These are phyloP conservation scores for Criorhina ranunculi DNA, from an alignment of 2,888 invertebrate species.

Conservation along the genomic window DNA sequence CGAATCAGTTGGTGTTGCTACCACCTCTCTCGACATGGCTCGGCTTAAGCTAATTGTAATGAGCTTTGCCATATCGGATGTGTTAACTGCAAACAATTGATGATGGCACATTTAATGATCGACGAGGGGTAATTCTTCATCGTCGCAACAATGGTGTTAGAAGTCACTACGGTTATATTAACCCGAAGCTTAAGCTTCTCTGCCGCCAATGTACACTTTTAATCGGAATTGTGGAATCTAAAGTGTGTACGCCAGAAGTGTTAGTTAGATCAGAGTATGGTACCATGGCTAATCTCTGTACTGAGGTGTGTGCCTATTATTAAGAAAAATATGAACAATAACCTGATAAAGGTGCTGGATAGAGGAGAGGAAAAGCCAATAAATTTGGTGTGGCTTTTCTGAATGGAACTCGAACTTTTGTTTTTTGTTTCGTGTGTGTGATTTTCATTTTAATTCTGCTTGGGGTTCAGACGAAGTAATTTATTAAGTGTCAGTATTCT, in stretches of 20 bases:
- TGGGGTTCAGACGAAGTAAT: constrained; percentile 22
- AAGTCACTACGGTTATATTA: constrained; percentile 55
- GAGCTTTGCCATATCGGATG: constrained; percentile 67
- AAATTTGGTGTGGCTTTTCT: constrained; percentile 37
- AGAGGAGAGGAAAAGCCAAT: not conserved
- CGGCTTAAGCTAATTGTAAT: constrained; percentile 48
- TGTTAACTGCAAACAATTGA: constrained; percentile 67
- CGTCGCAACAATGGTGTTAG: constrained; percentile 43
- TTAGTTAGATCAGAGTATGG: constrained; percentile 37
- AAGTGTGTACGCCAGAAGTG: constrained; percentile 52
- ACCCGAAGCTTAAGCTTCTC: constrained; percentile 23
- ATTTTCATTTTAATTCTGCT: constrained; percentile 20
- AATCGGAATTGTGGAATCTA: constrained; percentile 33
- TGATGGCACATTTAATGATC: constrained; percentile 67
- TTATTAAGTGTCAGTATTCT: constrained; percentile 58
- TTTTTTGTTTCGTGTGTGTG: not conserved
- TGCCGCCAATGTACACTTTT: not conserved
- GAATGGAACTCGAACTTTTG: constrained; percentile 32
- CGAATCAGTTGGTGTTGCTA: constrained; percentile 17
- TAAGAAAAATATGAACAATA: constrained; percentile 3
- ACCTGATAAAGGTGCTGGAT: not conserved
- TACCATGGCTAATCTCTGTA: constrained; percentile 58
- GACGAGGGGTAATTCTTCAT: constrained; percentile 65
- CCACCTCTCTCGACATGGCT: not conserved
- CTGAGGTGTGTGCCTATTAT: constrained; percentile 60